phyloP scores from a whole-genome alignment of 2,797 vertebrate species.

The Thripadectes ignobilis region DNA sequence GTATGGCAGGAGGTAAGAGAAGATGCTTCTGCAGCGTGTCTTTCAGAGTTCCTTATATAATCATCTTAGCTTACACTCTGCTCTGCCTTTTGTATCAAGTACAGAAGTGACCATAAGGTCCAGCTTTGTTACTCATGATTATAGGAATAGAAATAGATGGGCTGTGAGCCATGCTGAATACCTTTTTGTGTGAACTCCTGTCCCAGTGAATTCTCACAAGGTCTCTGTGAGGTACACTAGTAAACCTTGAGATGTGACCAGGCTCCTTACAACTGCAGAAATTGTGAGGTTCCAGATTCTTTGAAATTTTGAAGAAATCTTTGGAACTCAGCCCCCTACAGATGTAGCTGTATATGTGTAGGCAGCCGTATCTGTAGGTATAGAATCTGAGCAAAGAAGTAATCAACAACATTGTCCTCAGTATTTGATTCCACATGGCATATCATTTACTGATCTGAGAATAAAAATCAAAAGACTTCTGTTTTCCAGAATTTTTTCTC shows the following conservation, averaged over 20 bases:
- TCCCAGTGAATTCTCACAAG: background rate
- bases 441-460: background rate
- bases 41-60: background rate
- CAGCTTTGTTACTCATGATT: background rate
- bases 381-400: background rate
- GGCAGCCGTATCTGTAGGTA: background rate
- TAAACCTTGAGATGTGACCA: background rate
- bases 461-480: background rate
- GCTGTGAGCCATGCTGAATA: background rate
- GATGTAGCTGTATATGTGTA: background rate
- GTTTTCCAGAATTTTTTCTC: background rate
- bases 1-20: background rate
- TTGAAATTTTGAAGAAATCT: background rate
- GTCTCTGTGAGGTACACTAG: background rate
- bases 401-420: background rate
- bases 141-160: background rate
- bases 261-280: background rate
- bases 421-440: background rate
- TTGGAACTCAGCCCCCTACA: background rate
- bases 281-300: background rate
- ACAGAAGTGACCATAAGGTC: background rate
- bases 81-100: background rate
- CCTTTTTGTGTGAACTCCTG: background rate
- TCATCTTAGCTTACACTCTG: background rate
- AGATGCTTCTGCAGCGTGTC: background rate